Percentiles rank a stretch among this genome's conserved stretches.
Evolutionary conservation across 1,140 invertebrate genomes (phyloP).

Genomic region (Drosophila neocordata): DNA sequence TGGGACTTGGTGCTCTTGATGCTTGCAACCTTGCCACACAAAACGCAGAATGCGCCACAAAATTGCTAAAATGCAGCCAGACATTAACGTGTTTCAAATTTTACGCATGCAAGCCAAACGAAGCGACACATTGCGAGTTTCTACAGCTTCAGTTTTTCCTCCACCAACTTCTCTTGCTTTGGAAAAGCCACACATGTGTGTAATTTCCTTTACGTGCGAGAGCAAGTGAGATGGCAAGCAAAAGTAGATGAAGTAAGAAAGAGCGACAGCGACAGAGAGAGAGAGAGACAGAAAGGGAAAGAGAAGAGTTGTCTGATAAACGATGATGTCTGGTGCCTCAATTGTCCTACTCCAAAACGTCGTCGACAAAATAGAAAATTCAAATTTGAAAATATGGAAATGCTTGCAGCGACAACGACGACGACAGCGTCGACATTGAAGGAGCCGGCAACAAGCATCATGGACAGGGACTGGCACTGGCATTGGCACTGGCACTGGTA

Average conservation of each 20-base stretch:
- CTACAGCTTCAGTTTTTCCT: conserved; percentile 12
- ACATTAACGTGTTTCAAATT: conserved; percentile 71
- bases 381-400: conserved; percentile 81
- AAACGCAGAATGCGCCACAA: conserved; percentile 44
- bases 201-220: conserved; percentile 70
- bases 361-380: conserved; percentile 66
- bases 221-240: not conserved
- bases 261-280: not conserved
- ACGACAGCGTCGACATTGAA: conserved; percentile 22
- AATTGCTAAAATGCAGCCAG: conserved; percentile 70
- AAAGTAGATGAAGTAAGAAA: not conserved
- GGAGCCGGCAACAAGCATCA: not conserved
- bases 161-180: conserved; percentile 4
- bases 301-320: conserved; percentile 68
- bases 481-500: no score
- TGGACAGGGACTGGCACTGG: no score
- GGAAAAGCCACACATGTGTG: conserved; percentile 74
- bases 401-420: conserved; percentile 39
- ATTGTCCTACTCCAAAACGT: conserved; percentile 21
- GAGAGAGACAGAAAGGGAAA: conserved; percentile 11
- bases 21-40: conserved; percentile 2
- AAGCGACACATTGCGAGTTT: conserved; percentile 38
- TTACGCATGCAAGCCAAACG: conserved; percentile 57
- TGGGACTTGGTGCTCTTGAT: no score
- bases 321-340: conserved; percentile 53